Percentiles rank a stretch among this genome's conserved stretches.
These are phyloP conservation scores for Rhopalosiphum padi DNA, from an alignment of 1,140 invertebrate species.

Conservation along the genomic window DNA sequence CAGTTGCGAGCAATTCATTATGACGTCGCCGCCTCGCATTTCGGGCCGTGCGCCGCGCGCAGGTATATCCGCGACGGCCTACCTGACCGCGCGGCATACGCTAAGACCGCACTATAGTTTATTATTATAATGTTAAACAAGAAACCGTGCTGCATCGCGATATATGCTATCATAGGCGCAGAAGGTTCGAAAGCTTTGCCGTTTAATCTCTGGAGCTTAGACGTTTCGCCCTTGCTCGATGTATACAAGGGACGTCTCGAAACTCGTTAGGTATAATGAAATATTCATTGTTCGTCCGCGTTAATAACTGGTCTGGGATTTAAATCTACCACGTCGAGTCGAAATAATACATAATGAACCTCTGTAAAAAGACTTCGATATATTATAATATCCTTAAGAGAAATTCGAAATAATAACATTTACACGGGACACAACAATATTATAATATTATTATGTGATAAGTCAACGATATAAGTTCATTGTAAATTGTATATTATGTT, in stretches of 20 bases:
- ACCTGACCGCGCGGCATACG: background rate
- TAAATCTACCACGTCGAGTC: background rate
- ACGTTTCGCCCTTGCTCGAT: background rate
- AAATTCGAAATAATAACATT: background rate
- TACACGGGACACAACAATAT: background rate
- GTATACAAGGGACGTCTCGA: background rate
- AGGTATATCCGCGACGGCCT: no score
- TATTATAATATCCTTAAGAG: background rate
- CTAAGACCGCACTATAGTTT: background rate
- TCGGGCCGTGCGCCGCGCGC: no score
- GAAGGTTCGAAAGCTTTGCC: background rate
- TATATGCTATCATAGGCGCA: background rate
- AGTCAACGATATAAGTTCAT: no score
- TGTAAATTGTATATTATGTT: no score
- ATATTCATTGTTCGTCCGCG: conserved; percentile 21
- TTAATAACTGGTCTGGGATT: conserved; percentile 27
- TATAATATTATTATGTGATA: no score
- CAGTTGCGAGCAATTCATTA: no score
- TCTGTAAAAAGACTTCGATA: background rate
- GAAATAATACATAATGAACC: conserved; percentile 39
- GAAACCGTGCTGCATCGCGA: background rate
- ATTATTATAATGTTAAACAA: background rate
- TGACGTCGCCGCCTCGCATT: no score
- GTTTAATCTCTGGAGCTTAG: background rate
- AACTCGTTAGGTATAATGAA: conserved; percentile 6